Evolutionary conservation across 1,140 invertebrate genomes (phyloP).

Genomic region (Radopholus similis): DNA sequence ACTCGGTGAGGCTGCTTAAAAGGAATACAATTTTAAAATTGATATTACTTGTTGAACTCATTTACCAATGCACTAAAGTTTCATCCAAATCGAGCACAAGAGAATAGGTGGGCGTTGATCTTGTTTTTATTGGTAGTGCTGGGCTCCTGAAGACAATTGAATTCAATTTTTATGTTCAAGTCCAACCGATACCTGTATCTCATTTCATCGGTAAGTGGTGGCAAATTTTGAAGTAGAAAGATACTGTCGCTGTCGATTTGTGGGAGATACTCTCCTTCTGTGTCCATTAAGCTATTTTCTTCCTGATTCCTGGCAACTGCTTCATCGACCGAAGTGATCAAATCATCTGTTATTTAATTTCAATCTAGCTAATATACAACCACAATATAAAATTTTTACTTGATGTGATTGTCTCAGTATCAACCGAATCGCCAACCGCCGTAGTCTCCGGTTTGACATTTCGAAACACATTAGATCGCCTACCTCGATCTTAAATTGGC

Average conservation of each 20-base stretch:
- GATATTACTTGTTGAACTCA: too few species aligned
- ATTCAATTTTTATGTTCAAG: too few species aligned
- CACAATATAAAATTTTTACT: not conserved
- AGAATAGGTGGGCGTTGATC: constrained; percentile 87
- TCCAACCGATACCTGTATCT: too few species aligned
- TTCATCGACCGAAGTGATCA: not conserved
- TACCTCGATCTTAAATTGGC: too few species aligned
- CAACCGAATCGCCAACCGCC: not conserved
- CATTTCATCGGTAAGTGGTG: constrained; percentile 80
- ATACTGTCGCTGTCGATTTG: constrained; percentile 42
- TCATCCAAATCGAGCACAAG: constrained; percentile 86
- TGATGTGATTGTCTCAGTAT: not conserved
- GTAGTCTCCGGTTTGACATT: too few species aligned
- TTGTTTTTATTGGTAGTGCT: constrained; percentile 83
- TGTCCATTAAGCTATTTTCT: too few species aligned
- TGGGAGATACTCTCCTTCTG: too few species aligned
- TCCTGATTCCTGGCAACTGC: too few species aligned
- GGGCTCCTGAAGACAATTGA: constrained; percentile 78
- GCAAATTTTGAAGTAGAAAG: constrained; percentile 75
- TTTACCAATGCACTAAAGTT: constrained; percentile 92
- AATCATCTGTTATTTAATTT: not conserved
- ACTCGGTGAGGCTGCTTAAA: constrained; percentile 81
- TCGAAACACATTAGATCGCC: too few species aligned
- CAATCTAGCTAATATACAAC: not conserved
- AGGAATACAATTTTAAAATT: too few species aligned